Evolutionary conservation across 2,113 vertebrate genomes (phyloP).

Genomic region (Oreochromis tanganicae): DNA sequence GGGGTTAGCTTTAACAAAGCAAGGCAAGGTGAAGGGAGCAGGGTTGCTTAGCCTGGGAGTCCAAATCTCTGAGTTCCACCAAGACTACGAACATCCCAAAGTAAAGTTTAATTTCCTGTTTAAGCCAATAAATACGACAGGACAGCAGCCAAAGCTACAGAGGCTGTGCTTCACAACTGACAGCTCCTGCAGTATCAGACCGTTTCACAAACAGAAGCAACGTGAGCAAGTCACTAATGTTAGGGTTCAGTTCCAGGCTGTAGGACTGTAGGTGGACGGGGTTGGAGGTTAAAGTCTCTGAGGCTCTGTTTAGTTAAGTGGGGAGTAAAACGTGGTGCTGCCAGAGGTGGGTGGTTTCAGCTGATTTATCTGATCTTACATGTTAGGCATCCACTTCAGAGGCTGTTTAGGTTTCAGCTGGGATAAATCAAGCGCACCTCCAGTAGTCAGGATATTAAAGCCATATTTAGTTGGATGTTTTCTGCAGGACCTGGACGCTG

Average conservation of each 20-base stretch:
- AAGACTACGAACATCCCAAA: neutral
- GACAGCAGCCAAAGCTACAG: neutral
- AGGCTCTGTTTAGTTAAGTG: rapidly evolving
- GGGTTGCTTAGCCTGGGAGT: neutral
- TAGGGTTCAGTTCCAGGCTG: neutral
- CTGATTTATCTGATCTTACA: conserved; percentile 4
- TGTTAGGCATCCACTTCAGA: conserved; percentile 16
- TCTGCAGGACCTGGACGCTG: neutral
- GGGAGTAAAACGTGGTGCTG: neutral
- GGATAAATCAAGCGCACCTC: conserved; percentile 42
- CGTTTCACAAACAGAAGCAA: neutral
- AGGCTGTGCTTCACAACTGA: neutral
- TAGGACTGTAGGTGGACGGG: neutral
- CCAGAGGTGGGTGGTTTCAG: neutral
- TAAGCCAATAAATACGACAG: neutral
- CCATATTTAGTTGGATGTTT: conserved; percentile 38
- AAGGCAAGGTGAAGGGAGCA: neutral
- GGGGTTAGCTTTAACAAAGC: rapidly evolving
- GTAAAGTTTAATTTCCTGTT: neutral
- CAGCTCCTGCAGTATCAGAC: neutral
- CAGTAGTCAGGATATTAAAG: conserved; percentile 34
- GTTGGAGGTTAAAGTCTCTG: neutral
- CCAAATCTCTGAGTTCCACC: neutral
- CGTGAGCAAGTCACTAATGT: neutral
- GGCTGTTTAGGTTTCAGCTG: conserved; percentile 32